phyloP scores from a whole-genome alignment of 2,113 vertebrate species.

The Asarcornis scutulata region DNA sequence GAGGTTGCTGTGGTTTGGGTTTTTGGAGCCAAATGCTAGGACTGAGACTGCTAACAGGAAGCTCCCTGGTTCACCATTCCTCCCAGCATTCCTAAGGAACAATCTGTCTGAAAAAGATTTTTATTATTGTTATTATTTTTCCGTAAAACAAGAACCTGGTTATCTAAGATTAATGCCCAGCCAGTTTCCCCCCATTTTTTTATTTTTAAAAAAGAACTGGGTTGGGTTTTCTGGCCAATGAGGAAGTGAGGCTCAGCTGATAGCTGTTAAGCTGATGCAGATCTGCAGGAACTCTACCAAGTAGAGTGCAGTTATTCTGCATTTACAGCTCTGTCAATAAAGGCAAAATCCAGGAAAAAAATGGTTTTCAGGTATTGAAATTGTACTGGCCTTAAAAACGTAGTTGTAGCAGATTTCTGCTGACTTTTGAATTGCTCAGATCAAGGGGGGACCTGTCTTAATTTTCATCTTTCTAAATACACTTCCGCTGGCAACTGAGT shows the following conservation, averaged over 20 bases:
- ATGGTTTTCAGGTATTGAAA: background rate
- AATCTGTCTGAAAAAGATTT: background rate
- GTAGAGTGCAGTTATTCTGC: background rate
- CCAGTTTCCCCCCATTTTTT: background rate
- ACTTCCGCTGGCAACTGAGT: background rate
- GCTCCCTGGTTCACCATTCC: background rate
- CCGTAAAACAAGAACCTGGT: background rate
- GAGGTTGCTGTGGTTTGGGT: background rate
- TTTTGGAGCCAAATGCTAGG: background rate
- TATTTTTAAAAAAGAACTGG: background rate
- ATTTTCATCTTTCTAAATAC: background rate
- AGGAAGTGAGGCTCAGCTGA: background rate
- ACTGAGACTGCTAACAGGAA: background rate
- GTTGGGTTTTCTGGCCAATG: background rate
- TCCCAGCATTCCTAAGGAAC: background rate
- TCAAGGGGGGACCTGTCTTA: background rate
- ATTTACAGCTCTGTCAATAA: background rate
- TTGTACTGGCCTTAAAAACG: background rate
- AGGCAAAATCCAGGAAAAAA: background rate
- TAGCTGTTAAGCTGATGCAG: background rate
- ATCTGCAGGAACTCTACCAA: background rate
- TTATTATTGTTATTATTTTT: background rate
- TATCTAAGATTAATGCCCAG: background rate
- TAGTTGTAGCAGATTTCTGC: background rate
- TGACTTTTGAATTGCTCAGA: background rate